Evolutionary conservation across 2,888 invertebrate species (phyloP), one percentile per base, ranked within the genome.

Genomic region (Craniophora ligustri): DNA sequence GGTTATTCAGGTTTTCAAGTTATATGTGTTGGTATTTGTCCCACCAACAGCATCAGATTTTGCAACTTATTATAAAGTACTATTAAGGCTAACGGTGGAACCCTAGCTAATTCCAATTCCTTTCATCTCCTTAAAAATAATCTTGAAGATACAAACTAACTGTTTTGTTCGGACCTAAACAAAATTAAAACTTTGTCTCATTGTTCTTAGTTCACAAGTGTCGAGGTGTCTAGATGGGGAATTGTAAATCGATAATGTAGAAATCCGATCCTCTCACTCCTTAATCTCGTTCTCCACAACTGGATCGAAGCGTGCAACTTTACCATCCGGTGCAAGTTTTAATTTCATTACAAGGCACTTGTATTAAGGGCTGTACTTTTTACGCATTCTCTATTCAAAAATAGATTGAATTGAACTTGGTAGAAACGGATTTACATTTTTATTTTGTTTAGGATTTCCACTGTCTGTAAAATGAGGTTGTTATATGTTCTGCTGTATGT

Each of bases 291-390:
- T 64, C 49, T 54, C 65, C 67, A 60, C 71, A 59, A 58, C 60
- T 64, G 60, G 59, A 68, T 72, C 69, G 60, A 50, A 47, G 60
- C 71, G 71, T 68, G 69, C 74, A 81, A 79, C 79, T 80, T 78
- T 76, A 74, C 72, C 78, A 76, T 65, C 72, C 62, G 56, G 71
- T 62, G 69, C 75, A 85, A 87, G 84, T 84, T 87, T 85, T 65
- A 86, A 87, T 86, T 87, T 84, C 75, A 84, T 88, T 87, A 78
- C 76, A 65, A 78, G 75, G 75, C 74, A 70, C 26, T n/a, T 4
- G 77, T 76, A 81, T 79, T 80, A 83, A 79, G 70, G 71, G 68
- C 72, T 73, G 26, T 72, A 75, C 78, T 80, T 80, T 79, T 75
- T 75, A 75, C 76, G 69, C 75, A 75, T 79, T 82, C 75, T 77